Base-by-base conservation (phyloP, 2,888 invertebrate genomes). In the Apamea epomidion region DNA sequence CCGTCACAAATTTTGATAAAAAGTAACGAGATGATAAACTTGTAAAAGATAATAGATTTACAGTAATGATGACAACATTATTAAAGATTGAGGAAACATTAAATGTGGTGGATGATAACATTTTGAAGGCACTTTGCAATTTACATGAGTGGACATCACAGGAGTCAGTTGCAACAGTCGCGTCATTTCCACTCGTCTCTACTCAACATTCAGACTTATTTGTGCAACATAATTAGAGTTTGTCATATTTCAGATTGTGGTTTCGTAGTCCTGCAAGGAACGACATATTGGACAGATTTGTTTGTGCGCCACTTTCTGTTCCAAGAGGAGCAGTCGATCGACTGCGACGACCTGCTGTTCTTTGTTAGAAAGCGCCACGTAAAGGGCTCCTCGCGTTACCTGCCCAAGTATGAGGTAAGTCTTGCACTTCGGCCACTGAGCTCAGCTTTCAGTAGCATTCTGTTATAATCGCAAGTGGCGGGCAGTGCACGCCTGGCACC, bases 271-370 rank as follows among this genome's bases (percentile, higher is more conserved):
- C 98, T 99, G 29, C 99, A 99, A 96, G 99, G 99, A 64, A 99
- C 99, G 82, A 99, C 99, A 6, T 99, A 99, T 93, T 99, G 99
- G 99, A 99, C 99, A 76, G 99, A 99, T 95, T 97, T 99, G 89
- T 99, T 99, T 96, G 99, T 99, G 87, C 98, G 99, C 25, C 99
- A 99, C 97, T 99, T 99, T 95, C 97, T 99, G 76, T 99, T 99
- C 94, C 99, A 99, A 97, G 98, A 98, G 87, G 99, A 99, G 94
- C 98, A 98, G 85, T 98, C 98, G 86, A 99, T 99, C 91, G 99
- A 99, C 95, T 98, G 99, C 90, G 99, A 99, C 96, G 99, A 99
- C 96, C 97, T 99, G 91, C 96, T 99, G 87, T 99, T 99, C 96
- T 99, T 99, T 95, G 99, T 99, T n/a, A 97, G 99, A 83, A 99